Percentiles rank a stretch among this genome's conserved stretches.
These are phyloP conservation scores for Muraenolepis orangiensis DNA, from an alignment of 2,797 vertebrate genomes.

Conservation along the genomic window DNA sequence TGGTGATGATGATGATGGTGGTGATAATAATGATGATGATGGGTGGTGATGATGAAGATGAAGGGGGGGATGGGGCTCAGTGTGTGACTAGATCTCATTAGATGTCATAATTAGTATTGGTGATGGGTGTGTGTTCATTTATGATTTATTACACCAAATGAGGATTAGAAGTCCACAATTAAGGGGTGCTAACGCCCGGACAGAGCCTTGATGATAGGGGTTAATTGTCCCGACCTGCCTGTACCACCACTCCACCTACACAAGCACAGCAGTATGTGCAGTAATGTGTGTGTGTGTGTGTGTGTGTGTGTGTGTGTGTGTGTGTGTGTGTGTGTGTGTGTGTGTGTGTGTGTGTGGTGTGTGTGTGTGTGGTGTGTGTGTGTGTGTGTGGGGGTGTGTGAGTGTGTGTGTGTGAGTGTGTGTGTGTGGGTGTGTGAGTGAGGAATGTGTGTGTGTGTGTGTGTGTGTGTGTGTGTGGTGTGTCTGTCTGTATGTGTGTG, in stretches of 20 bases:
- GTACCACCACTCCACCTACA: background rate
- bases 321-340: conserved; percentile 17
- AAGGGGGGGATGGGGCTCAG: background rate
- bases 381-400: conserved; percentile 17
- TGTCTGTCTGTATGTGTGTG: too few species aligned
- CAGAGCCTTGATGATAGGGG: conserved; percentile 56
- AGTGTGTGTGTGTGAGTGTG: conserved; percentile 26
- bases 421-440: conserved; percentile 21
- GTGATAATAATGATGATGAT: too few species aligned
- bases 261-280: background rate
- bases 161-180: conserved; percentile 66
- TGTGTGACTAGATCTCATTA: conserved; percentile 41
- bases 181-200: conserved; percentile 56
- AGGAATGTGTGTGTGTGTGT: conserved; percentile 18
- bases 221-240: conserved; percentile 52
- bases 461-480: conserved; percentile 14
- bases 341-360: too few species aligned
- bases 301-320: conserved; percentile 17
- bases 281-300: conserved; percentile 25
- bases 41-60: background rate
- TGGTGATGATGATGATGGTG: too few species aligned
- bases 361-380: too few species aligned
- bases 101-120: conserved; percentile 45
- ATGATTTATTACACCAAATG: conserved; percentile 68
- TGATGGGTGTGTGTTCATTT: conserved; percentile 44